Percentiles rank a stretch among this genome's conserved stretches.
Evolutionary conservation across 2,797 vertebrate genomes (phyloP).

Genomic region (Onychomys leucogaster): DNA sequence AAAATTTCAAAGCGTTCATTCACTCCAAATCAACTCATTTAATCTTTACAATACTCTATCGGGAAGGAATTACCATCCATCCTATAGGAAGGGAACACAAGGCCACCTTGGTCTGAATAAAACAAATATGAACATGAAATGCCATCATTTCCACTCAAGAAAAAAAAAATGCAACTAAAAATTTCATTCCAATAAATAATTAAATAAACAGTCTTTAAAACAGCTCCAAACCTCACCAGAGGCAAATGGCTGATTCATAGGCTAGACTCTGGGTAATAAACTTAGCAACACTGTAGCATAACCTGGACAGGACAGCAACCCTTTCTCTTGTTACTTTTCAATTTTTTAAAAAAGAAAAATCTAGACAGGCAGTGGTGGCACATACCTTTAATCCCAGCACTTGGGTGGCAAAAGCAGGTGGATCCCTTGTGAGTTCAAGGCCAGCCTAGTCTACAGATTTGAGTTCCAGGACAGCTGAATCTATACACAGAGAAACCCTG

Average conservation of each 20-base stretch:
- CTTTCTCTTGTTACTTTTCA: constrained; percentile 30
- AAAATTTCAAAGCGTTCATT: constrained; percentile 47
- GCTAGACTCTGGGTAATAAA: background rate
- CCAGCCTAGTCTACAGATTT: too few species aligned
- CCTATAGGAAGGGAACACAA: constrained; percentile 30
- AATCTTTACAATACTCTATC: background rate
- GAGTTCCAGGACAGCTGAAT: too few species aligned
- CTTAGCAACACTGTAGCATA: background rate
- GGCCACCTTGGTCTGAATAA: background rate
- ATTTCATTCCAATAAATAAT: constrained; percentile 28
- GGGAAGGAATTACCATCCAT: background rate
- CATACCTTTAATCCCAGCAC: too few species aligned
- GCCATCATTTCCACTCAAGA: background rate
- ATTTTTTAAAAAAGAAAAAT: constrained; percentile 24
- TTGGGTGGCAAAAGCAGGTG: too few species aligned
- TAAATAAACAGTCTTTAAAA: constrained; percentile 30
- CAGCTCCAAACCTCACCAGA: background rate
- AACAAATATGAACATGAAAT: constrained; percentile 51
- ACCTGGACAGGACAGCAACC: background rate
- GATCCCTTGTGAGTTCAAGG: too few species aligned
- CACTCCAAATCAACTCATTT: background rate
- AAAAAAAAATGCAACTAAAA: constrained; percentile 42
- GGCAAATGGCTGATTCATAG: background rate
- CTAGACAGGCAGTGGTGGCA: too few species aligned
- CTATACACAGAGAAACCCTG: too few species aligned